Evolutionary conservation across 2,113 vertebrate genomes (phyloP).

Genomic region (Gymnogyps californianus): DNA sequence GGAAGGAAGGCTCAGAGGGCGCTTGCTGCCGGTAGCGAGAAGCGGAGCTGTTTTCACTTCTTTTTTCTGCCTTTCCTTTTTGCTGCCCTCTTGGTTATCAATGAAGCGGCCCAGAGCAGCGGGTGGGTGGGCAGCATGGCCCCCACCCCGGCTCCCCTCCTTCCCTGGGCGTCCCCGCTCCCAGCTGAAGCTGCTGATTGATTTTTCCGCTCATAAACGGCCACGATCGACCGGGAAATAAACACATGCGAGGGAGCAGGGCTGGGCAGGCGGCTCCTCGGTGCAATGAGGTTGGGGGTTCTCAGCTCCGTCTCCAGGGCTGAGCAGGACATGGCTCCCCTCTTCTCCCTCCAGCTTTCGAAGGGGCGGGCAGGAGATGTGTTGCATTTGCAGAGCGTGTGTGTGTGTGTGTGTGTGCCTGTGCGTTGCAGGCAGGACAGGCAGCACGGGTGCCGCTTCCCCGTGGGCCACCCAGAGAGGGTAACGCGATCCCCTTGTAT

Average conservation of each 20-base stretch:
- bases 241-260: background rate
- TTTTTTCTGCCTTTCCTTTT: slow-evolving; percentile 18
- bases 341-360: background rate
- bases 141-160: background rate
- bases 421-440: fast-evolving
- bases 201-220: slow-evolving; percentile 5
- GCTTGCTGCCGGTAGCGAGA: background rate
- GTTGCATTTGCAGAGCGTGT: background rate
- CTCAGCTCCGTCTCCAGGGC: background rate
- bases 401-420: background rate
- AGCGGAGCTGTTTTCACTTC: background rate
- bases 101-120: background rate
- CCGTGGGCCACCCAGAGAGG: background rate
- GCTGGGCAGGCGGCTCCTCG: background rate
- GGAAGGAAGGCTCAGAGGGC: background rate
- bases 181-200: background rate
- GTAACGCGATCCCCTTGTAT: background rate
- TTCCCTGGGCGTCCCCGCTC: background rate
- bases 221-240: background rate
- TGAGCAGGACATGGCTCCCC: background rate
- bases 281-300: background rate
- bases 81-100: background rate
- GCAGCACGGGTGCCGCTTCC: background rate
- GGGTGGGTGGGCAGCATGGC: background rate
- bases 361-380: background rate